Conservation (phyloP, 1,140 invertebrate species). For the Nasonia vitripennis region DNA sequence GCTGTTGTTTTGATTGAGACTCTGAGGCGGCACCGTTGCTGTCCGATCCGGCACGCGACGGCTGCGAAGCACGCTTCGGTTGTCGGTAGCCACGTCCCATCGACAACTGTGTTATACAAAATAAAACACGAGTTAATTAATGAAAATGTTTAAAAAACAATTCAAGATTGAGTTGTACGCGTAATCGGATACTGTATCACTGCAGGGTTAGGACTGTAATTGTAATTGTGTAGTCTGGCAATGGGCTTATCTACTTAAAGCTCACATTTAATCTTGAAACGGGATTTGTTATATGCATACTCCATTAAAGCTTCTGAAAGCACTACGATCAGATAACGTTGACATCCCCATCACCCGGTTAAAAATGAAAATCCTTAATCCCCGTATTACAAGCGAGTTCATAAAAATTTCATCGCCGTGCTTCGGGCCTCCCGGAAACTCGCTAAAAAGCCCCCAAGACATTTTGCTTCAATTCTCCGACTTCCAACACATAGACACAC, state of each 20-base stretch:
- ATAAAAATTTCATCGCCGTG: background rate
- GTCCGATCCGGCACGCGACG: background rate
- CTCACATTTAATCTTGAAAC: background rate
- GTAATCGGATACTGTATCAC: background rate
- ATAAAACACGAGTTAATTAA: background rate
- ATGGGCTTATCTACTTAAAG: background rate
- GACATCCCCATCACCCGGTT: background rate
- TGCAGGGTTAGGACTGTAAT: background rate
- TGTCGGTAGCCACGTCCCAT: background rate
- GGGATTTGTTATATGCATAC: constrained; percentile 1
- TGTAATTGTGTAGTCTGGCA: background rate
- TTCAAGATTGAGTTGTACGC: background rate
- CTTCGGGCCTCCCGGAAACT: background rate
- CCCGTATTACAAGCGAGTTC: background rate
- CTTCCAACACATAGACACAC: background rate
- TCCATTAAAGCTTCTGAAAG: background rate
- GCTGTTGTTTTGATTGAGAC: background rate
- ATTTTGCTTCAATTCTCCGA: background rate
- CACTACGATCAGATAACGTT: background rate
- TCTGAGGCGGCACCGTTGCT: background rate
- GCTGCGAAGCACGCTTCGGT: background rate
- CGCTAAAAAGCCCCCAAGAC: background rate
- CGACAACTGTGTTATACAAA: background rate
- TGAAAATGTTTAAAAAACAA: background rate
- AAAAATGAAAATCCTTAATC: background rate